These are phyloP conservation scores for Diogma glabrata DNA, from an alignment of 2,888 invertebrate genomes.

Conservation along the genomic window DNA sequence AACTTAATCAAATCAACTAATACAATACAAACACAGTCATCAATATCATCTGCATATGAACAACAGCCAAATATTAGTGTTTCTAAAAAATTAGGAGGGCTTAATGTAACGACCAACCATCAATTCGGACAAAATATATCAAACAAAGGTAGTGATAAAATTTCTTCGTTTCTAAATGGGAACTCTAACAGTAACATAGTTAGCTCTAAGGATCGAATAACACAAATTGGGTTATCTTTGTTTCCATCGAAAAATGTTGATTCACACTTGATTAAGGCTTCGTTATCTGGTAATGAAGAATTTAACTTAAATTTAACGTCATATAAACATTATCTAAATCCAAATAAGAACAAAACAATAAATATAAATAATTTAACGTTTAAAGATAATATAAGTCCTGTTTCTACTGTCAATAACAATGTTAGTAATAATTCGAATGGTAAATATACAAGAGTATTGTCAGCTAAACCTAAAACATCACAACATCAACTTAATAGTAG, in stretches of 20 bases:
- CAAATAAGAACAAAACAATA: conserved; percentile 16
- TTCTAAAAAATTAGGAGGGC: background rate
- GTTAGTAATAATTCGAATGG: conserved; percentile 6
- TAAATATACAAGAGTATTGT: conserved; percentile 15
- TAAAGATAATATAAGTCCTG: too few species aligned
- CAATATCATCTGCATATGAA: conserved; percentile 11
- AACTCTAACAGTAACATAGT: conserved; percentile 1
- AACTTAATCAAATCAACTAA: background rate
- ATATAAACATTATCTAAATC: conserved; percentile 13
- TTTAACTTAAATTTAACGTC: conserved; percentile 8
- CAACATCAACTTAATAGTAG: background rate
- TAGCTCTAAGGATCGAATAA: conserved; percentile 13
- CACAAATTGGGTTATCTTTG: conserved; percentile 16
- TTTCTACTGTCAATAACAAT: background rate
- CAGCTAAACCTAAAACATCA: conserved; percentile 15
- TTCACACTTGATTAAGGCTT: conserved; percentile 4
- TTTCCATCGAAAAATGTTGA: conserved; percentile 13
- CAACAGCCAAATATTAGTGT: conserved; percentile 7
- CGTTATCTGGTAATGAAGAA: conserved; percentile 15
- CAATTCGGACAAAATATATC: conserved; percentile 3
- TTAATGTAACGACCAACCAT: background rate
- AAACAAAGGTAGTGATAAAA: too few species aligned
- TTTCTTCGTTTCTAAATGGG: background rate
- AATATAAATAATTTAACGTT: conserved; percentile 20
- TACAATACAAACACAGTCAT: conserved; percentile 5